Percentiles rank a stretch among this genome's conserved stretches.
phyloP scores from a whole-genome alignment of 2,797 vertebrate genomes.

The Pachyuromys duprasi region DNA sequence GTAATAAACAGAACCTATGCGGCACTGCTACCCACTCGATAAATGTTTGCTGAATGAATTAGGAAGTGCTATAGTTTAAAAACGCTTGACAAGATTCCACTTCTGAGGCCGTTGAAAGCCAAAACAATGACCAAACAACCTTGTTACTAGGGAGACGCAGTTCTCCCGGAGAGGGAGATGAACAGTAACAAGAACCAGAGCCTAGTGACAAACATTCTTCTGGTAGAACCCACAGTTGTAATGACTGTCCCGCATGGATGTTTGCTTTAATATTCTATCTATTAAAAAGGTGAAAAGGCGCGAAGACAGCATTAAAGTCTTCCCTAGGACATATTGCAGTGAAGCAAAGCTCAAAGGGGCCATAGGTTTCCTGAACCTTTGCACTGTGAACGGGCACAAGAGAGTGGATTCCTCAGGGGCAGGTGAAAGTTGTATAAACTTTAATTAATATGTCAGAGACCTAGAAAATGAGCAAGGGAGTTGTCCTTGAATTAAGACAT shows the following conservation, averaged over 20 bases:
- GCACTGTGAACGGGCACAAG: neutral
- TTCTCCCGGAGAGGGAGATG: constrained; percentile 20
- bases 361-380: neutral
- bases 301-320: neutral
- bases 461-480: neutral
- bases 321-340: neutral
- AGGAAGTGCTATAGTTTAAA: constrained; percentile 62
- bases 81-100: constrained; percentile 60
- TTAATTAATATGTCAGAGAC: neutral
- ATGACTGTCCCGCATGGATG: neutral
- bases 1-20: constrained; percentile 30
- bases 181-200: constrained; percentile 48
- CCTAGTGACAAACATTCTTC: neutral
- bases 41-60: constrained; percentile 65
- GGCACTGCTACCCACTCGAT: constrained; percentile 4
- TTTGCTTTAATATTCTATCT: neutral
- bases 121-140: constrained; percentile 67
- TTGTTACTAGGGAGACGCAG: constrained; percentile 64
- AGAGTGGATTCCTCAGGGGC: neutral
- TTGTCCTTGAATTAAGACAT: neutral
- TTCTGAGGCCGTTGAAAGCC: constrained; percentile 29
- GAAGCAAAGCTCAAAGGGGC: neutral
- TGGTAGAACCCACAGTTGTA: neutral
- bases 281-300: neutral
- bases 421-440: neutral